Evolutionary conservation across 2,113 vertebrate genomes (phyloP), one percentile per base, ranked within the genome.

Genomic region (Elanoides forficatus): DNA sequence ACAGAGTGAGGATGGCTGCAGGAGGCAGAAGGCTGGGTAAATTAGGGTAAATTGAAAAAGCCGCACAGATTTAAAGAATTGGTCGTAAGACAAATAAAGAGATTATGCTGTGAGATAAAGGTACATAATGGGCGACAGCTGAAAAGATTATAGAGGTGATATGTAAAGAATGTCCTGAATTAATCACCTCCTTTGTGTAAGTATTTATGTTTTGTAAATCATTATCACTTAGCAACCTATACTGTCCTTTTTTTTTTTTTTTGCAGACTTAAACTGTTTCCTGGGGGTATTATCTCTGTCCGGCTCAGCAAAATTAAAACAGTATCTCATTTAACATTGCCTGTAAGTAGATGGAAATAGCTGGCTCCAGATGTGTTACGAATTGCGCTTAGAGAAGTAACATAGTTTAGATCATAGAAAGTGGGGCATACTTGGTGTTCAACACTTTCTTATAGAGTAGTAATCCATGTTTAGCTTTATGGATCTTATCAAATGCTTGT

Each of bases 361-460:
- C 75, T 95, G 80, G 83, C 72, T 92, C 68, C 55, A 75, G 76
- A 68, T 68, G 47, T 88, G 56, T 91, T 91, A 65, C 60, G 71
- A 92, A 90, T 56, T 58, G 62, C 5, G 2, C 36, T 92, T 48
- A 60, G 47, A 84, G 56, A 91, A 89, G 48, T 79, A 78, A 82
- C 17, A 26, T 19, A 30, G 38, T 91, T 97, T 75, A 91, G 72
- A 78, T 84, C 75, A 72, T 36, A 91, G 83, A 75, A 95, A 97
- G 72, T 79, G 63, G 82, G 40, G 15, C 88, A 93, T 84, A 79
- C 60, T 89, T 91, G 48, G 52, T 94, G 88, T 81, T 97, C 94
- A 97, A 92, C 95, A 96, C 93, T 95, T 97, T 89, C 97, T 91
- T 97, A 95, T 93, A 95, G 80, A 90, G 59, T 76, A 74, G 50